Percentiles rank a stretch among this genome's conserved stretches.
These are phyloP conservation scores for Microplitis manilae DNA, from an alignment of 2,888 invertebrate genomes.

Conservation along the genomic window DNA sequence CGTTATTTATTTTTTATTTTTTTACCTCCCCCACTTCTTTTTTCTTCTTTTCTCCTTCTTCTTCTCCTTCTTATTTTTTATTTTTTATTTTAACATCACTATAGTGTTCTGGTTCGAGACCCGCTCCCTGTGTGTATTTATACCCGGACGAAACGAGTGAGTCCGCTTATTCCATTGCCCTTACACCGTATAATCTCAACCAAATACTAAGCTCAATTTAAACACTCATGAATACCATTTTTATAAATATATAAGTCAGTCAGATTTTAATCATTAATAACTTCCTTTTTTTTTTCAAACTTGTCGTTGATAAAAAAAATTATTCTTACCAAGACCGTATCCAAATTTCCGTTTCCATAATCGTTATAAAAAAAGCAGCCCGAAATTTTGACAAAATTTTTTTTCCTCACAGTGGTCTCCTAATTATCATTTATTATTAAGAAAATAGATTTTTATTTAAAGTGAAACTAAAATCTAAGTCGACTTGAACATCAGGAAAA, in stretches of 20 bases:
- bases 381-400: constrained; percentile 15
- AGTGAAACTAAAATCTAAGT: constrained; percentile 7
- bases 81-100: constrained; percentile 26
- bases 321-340: neutral
- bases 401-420: neutral
- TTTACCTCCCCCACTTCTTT: constrained; percentile 23
- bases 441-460: too few species aligned
- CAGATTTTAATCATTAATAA: constrained; percentile 21
- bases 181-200: neutral
- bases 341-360: neutral
- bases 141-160: neutral
- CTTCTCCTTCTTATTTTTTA: constrained; percentile 19
- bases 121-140: constrained; percentile 44
- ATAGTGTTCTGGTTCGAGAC: constrained; percentile 27
- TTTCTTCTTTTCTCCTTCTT: constrained; percentile 27
- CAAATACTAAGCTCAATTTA: constrained; percentile 1
- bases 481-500: constrained; percentile 23
- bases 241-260: constrained; percentile 19
- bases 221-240: constrained; percentile 1
- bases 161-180: neutral
- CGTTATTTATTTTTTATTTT: constrained; percentile 9
- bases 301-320: too few species aligned
- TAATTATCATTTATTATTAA: neutral
- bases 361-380: neutral
- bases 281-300: constrained; percentile 6